phyloP scores from a whole-genome alignment of 2,113 vertebrate species.

The Cathartes aura region DNA sequence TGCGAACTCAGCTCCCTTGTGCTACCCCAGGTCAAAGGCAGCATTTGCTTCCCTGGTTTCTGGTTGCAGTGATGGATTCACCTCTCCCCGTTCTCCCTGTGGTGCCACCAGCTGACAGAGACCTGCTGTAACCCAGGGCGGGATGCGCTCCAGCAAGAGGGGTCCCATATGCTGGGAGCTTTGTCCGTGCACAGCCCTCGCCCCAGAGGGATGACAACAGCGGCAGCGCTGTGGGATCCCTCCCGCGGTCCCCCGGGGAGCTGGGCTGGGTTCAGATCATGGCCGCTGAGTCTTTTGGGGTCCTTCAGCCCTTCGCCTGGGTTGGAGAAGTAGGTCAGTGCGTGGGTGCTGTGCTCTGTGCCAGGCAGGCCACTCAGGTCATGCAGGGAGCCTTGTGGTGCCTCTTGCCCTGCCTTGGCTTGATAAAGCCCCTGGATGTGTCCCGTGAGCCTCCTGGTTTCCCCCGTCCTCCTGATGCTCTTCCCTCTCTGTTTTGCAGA shows the following conservation, averaged over 20 bases:
- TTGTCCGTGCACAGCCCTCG: neutral
- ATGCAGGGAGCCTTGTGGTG: neutral
- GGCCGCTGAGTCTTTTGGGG: neutral
- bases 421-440: neutral
- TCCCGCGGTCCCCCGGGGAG: neutral
- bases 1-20: neutral
- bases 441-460: neutral
- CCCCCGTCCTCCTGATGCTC: neutral
- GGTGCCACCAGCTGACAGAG: neutral
- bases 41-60: neutral
- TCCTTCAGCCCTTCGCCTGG: neutral
- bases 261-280: neutral
- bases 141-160: neutral
- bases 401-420: neutral
- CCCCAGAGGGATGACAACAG: neutral
- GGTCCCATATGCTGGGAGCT: neutral
- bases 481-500: slow-evolving; percentile 74
- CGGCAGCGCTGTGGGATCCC: neutral
- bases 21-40: neutral
- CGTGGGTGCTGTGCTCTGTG: neutral
- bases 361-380: neutral
- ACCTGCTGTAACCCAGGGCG: neutral
- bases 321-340: neutral
- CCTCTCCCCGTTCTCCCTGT: neutral
- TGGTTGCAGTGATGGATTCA: neutral